These are phyloP conservation scores for Drosophila sp. DNA, from an alignment of 1,140 invertebrate genomes.

Conservation along the genomic window DNA sequence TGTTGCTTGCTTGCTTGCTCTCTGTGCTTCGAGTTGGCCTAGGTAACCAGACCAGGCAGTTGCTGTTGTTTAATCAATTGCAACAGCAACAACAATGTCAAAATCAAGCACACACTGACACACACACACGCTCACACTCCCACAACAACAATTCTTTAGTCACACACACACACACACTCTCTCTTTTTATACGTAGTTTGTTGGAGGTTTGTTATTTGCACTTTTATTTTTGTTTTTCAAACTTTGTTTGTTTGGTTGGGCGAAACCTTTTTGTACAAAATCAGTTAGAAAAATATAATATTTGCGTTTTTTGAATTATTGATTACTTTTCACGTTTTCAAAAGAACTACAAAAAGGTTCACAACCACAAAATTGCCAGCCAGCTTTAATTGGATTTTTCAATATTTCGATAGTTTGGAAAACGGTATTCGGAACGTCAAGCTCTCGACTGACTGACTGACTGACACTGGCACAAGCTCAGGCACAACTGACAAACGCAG, in stretches of 20 bases:
- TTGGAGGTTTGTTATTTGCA: slow-evolving; percentile 51
- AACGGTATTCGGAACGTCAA: slow-evolving; percentile 7
- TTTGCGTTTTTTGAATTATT: slow-evolving; percentile 9
- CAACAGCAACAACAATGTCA: slow-evolving; percentile 50
- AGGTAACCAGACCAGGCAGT: slow-evolving; percentile 64
- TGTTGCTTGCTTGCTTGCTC: slow-evolving; percentile 41
- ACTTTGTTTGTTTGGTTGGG: slow-evolving; percentile 12
- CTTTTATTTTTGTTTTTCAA: slow-evolving; percentile 51
- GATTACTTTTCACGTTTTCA: slow-evolving; percentile 35
- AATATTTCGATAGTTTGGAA: background rate
- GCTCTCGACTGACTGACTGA: slow-evolving; percentile 36
- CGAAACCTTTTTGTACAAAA: slow-evolving; percentile 60
- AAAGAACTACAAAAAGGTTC: slow-evolving; percentile 69
- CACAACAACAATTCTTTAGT: slow-evolving; percentile 11
- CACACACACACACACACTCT: slow-evolving; percentile 16
- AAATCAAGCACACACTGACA: slow-evolving; percentile 16
- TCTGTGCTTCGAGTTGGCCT: slow-evolving; percentile 67
- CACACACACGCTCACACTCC: slow-evolving; percentile 30
- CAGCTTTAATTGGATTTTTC: slow-evolving; percentile 18
- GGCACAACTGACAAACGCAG: slow-evolving; percentile 74
- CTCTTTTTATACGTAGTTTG: slow-evolving; percentile 38
- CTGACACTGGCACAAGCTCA: slow-evolving; percentile 74
- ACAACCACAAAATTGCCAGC: slow-evolving; percentile 71
- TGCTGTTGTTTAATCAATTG: slow-evolving; percentile 79
- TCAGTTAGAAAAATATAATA: slow-evolving; percentile 56